phyloP scores from a whole-genome alignment of 2,797 vertebrate genomes.

The Sebastiscus albofasciatus region DNA sequence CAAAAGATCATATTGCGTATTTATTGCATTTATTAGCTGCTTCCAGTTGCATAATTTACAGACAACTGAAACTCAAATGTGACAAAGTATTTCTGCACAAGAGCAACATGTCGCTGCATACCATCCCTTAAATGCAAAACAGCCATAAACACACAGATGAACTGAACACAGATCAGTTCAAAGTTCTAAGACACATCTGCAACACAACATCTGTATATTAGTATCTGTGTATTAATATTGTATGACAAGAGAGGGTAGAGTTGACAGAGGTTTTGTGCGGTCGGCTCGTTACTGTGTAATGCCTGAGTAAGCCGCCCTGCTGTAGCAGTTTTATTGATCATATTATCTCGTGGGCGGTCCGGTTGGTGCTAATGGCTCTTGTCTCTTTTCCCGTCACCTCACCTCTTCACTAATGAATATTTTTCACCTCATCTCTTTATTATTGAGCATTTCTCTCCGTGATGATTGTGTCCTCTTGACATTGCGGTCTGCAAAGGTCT shows the following conservation, averaged over 20 bases:
- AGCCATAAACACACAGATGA: not conserved
- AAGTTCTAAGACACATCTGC: not conserved
- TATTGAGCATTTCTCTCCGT: not conserved
- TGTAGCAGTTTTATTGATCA: slow-evolving; percentile 39
- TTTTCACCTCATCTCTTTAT: not conserved
- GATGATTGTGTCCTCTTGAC: not conserved
- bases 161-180: not conserved
- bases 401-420: not conserved
- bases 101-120: not conserved
- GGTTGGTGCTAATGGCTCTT: slow-evolving; percentile 8
- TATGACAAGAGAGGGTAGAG: not conserved
- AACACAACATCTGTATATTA: not conserved
- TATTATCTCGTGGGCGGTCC: not conserved
- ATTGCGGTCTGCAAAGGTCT: not conserved
- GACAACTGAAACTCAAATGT: not conserved
- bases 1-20: not conserved
- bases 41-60: not conserved
- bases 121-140: not conserved
- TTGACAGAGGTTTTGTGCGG: not conserved
- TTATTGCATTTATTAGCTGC: not conserved
- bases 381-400: not conserved
- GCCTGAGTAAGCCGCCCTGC: not conserved
- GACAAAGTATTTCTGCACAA: not conserved
- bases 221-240: not conserved
- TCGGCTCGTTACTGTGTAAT: not conserved